phyloP scores from a whole-genome alignment of 2,113 vertebrate genomes.

The Aix galericulata region DNA sequence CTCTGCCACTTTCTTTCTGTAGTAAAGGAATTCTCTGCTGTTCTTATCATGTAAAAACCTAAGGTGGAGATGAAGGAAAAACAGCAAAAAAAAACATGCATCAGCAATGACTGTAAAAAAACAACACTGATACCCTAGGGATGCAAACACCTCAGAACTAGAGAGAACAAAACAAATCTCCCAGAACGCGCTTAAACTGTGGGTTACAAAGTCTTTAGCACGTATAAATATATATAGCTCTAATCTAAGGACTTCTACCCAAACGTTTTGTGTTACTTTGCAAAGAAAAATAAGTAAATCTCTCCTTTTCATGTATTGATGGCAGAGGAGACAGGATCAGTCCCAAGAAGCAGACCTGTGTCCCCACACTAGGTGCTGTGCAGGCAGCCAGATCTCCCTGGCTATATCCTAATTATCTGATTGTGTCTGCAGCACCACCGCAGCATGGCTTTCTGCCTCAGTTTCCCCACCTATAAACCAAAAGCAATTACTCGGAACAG shows the following conservation, averaged over 20 bases:
- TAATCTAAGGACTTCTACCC: neutral
- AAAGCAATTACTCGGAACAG: too few relatives aligned
- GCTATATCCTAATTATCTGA: neutral
- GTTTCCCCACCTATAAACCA: neutral
- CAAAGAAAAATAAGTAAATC: neutral
- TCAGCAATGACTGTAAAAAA: neutral
- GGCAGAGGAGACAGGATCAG: neutral
- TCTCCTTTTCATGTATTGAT: accelerated
- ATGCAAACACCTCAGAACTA: neutral
- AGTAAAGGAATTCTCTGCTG: conserved; percentile 94
- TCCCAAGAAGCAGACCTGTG: accelerated
- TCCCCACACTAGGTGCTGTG: accelerated
- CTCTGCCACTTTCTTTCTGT: conserved; percentile 91
- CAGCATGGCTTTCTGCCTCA: neutral
- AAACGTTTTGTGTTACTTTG: too few relatives aligned
- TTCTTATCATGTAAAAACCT: conserved; percentile 95
- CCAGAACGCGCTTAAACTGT: neutral
- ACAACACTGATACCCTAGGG: neutral
- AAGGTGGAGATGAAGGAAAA: neutral
- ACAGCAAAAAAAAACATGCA: neutral
- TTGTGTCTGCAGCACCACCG: neutral
- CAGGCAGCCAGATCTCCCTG: neutral
- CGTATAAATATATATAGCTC: neutral
- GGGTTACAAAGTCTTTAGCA: neutral
- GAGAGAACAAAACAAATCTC: accelerated